Evolutionary conservation across 92 coral and sea anemone species (phyloP), one percentile per base, ranked within the genome.

Genomic region (Heliopora coerulea): DNA sequence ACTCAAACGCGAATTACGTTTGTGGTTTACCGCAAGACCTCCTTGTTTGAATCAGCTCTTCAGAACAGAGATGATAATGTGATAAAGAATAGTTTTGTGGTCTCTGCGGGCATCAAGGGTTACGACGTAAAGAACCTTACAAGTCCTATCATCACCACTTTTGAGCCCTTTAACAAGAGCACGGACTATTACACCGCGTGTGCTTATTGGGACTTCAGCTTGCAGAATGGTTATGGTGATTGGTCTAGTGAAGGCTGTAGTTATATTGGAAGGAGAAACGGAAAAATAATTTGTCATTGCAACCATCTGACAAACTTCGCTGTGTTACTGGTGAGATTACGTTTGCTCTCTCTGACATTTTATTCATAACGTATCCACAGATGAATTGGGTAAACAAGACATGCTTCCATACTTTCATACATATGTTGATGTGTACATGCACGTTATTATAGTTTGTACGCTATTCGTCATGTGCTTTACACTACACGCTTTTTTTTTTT

Each of bases 1-100:
- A 20, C 30, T 78, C 9, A 68, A 49, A 84, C 67, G 14, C 88
- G 90, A 40, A 61, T 93, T 29, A 88, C 81, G 29, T 90, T 93
- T 63, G 86, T 85, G 37, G 75, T 85, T 64, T 83, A 80, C 54
- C 96, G 82, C 59, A 86, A 84, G 44, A 80, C 83, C 73, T 85
- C 86, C 79, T 78, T 93, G 44, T 90, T 93, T 66, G 88, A 91
- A 62, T 73, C 85, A 19, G 49, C 60, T 49, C 14, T 11, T 1
- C 25, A 48, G 11, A 68, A 46, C 33, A 3, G 0, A 4, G 12
- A 33, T 0, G 26, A 49, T 20, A 2, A 35, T 32, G 13, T 26
- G 5, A 14, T 54, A 1, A 26, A 48, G 65, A 80, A 80, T 33
- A 80, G 79, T 33, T 56, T 65, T 12, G 74, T 80, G 34, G 26